Evolutionary conservation across 2,113 vertebrate genomes (phyloP).

Genomic region (Indri indri): DNA sequence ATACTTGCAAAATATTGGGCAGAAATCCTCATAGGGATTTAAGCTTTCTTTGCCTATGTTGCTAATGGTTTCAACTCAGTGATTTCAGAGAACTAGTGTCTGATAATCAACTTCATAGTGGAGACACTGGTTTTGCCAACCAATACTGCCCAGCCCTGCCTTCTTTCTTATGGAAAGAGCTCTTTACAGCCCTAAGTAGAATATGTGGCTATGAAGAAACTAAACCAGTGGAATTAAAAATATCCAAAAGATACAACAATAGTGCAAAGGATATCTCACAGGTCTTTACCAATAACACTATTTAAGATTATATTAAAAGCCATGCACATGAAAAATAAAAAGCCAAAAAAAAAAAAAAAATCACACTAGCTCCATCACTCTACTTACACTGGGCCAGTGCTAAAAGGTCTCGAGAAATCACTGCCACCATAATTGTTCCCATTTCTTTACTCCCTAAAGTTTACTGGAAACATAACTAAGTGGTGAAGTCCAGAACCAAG

Average conservation of each 20-base stretch:
- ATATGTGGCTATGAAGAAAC: not conserved
- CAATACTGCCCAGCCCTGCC: not conserved
- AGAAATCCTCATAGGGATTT: not conserved
- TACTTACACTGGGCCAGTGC: not conserved
- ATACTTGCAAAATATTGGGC: not conserved
- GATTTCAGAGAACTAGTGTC: not conserved
- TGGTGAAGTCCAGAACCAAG: not conserved
- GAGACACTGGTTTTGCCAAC: not conserved
- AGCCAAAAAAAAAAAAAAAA: not conserved
- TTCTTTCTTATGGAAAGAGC: not conserved
- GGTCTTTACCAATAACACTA: not conserved
- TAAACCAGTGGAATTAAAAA: slow-evolving; percentile 38
- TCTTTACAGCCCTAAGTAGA: not conserved
- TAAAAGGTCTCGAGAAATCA: not conserved
- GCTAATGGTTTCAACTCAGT: not conserved
- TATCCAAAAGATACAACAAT: not conserved
- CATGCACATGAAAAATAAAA: not conserved
- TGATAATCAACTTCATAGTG: not conserved
- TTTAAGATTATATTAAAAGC: not conserved
- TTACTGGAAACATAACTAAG: not conserved
- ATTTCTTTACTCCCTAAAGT: not conserved
- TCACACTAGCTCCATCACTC: not conserved
- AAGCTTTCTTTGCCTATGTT: not conserved
- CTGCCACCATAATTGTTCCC: not conserved
- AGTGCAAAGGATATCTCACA: not conserved